phyloP scores from a whole-genome alignment of 1,140 invertebrate species.

The Drosophila eugracilis region DNA sequence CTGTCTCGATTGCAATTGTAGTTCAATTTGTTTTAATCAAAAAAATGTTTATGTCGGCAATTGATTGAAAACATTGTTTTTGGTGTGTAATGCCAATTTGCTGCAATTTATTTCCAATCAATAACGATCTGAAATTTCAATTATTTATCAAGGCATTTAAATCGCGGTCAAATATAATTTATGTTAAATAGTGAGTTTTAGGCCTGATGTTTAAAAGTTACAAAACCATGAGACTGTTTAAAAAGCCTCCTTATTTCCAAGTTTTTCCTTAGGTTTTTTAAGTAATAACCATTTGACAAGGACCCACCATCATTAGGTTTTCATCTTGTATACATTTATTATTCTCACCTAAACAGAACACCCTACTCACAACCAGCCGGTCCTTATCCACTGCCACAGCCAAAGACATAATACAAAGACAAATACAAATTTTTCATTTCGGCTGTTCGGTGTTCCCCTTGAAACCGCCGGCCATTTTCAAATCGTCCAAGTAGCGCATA shows the following conservation, averaged over 20 bases:
- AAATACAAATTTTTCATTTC: conserved; percentile 44
- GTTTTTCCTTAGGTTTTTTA: no score
- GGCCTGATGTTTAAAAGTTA: no score
- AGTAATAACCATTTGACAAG: not conserved
- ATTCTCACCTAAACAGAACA: not conserved
- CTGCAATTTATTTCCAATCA: conserved; percentile 29
- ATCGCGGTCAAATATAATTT: not conserved
- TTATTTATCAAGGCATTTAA: not conserved
- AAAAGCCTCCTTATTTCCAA: no score
- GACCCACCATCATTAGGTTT: not conserved
- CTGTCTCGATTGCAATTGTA: conserved; percentile 1
- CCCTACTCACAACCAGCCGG: not conserved
- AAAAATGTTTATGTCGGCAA: conserved; percentile 1
- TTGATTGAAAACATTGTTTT: not conserved
- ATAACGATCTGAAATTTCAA: conserved; percentile 11
- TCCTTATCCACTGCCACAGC: not conserved
- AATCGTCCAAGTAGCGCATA: conserved; percentile 70
- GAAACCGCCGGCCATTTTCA: not conserved
- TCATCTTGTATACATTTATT: not conserved
- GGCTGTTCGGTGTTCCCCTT: conserved; percentile 17
- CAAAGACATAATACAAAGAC: not conserved
- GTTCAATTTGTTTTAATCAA: conserved; percentile 13
- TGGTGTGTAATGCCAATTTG: conserved; percentile 17
- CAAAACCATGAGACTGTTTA: no score
- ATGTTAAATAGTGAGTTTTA: no score